Evolutionary conservation across 1,140 invertebrate genomes (phyloP), one percentile per base, ranked within the genome.

Genomic region (Polypedilum pembai): DNA sequence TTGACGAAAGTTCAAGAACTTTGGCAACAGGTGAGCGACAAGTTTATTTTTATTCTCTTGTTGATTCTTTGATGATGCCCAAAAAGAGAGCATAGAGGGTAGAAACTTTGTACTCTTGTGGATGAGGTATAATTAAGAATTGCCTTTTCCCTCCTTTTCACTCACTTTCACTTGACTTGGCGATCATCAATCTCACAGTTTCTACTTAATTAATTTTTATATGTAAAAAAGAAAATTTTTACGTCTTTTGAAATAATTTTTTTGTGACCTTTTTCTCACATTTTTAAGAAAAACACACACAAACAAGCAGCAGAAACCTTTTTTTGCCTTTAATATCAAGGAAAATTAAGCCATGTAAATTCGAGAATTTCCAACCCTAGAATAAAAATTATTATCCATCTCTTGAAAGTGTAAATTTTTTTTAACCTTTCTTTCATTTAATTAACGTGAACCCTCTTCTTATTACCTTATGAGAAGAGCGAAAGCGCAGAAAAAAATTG

Each of bases 151-250:
- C 24, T 33, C 24, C 5, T n/a, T n/a, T n/a, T n/a, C 5, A 5
- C 45, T 4, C 4, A 56, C 3, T 56, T 56, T 56, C n/a, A n/a
- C 3, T 56, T 4, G 45, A 56, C 45, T 4, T 56, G 1, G 45
- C n/a, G 45, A 56, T 56, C 45, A 56, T 56, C 45, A 56, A 56
- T 56, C 45, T 56, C 45, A 56, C 45, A 56, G 45, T 56, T 56
- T 56, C 45, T 56, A 56, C 10, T 56, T 56, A 56, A 56, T 56
- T 56, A 56, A 56, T 56, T 56, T 56, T 56, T 56, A 56, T 56
- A 56, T 56, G 45, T 56, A 56, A 1, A n/a, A 56, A 12, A 45
- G 8, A 45, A 45, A 45, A 45, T 45, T 45, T 45, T 15, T 12
- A 45, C 8, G 8, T 15, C 41, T 45, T 12, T 45, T 45, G 8